These are phyloP conservation scores for Indri indri DNA, from an alignment of 2,113 vertebrate species.

Conservation along the genomic window DNA sequence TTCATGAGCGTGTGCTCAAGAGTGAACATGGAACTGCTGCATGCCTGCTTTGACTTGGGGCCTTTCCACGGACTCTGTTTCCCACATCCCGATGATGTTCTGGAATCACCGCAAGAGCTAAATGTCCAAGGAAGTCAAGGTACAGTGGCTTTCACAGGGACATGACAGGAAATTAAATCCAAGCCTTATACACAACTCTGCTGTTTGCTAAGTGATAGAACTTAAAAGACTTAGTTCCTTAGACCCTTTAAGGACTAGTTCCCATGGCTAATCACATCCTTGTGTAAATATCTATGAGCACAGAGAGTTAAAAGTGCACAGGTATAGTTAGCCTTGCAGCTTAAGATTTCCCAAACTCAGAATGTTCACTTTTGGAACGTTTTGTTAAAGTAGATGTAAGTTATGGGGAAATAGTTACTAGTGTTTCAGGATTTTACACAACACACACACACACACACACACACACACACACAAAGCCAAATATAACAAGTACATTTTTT, in stretches of 20 bases:
- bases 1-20: constrained; percentile 89
- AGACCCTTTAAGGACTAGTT: background rate
- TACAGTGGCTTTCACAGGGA: background rate
- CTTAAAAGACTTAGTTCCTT: background rate
- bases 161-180: fast-evolving
- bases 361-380: background rate
- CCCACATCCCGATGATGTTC: constrained; percentile 76
- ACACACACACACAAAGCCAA: background rate
- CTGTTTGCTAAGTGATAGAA: background rate
- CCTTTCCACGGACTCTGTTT: constrained; percentile 87
- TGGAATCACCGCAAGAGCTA: constrained; percentile 24
- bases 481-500: background rate
- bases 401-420: background rate
- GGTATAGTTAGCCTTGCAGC: background rate
- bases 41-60: constrained; percentile 87
- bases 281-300: background rate
- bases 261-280: background rate
- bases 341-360: background rate
- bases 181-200: background rate
- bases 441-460: background rate
- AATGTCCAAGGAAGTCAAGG: constrained; percentile 57
- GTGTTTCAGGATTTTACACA: background rate
- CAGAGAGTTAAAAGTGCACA: background rate
- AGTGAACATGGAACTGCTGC: constrained; percentile 85
- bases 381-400: background rate